phyloP scores from a whole-genome alignment of 2,113 vertebrate genomes.

The Trinectes maculatus region DNA sequence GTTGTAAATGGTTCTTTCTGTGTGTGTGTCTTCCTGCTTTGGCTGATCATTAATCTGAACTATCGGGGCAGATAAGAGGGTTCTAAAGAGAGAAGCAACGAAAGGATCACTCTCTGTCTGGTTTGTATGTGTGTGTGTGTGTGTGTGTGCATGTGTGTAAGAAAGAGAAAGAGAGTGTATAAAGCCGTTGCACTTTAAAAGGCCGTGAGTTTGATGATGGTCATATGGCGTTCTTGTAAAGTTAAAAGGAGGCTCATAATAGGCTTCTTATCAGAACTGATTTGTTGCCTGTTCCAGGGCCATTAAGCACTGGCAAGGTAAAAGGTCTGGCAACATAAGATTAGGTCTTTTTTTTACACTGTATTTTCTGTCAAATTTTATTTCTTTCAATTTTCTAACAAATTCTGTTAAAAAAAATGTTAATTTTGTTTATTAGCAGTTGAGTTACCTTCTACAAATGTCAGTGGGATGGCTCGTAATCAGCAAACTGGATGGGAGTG shows the following conservation, averaged over 20 bases:
- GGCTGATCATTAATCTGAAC: constrained; percentile 73
- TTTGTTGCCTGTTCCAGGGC: no score
- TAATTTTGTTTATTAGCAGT: no score
- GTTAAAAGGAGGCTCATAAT: constrained; percentile 64
- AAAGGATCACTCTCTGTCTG: constrained; percentile 38
- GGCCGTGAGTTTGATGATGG: constrained; percentile 69
- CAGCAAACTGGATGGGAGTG: no score
- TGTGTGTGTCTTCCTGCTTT: constrained; percentile 62
- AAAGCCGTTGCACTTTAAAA: constrained; percentile 33
- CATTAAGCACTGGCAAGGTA: no score
- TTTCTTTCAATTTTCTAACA: no score
- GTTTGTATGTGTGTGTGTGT: constrained; percentile 16
- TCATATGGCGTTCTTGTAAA: constrained; percentile 57
- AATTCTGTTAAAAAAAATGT: no score
- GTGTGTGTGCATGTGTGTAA: constrained; percentile 1
- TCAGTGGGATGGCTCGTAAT: no score
- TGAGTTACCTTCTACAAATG: no score
- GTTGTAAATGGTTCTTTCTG: constrained; percentile 60
- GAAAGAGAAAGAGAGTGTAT: constrained; percentile 11
- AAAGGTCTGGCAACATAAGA: no score
- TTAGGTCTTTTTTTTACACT: no score
- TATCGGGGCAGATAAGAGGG: constrained; percentile 65
- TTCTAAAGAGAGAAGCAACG: constrained; percentile 50
- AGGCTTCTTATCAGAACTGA: constrained; percentile 61
- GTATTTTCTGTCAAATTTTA: no score